phyloP scores from a whole-genome alignment of 2,797 vertebrate species.

The Nothura maculosa region DNA sequence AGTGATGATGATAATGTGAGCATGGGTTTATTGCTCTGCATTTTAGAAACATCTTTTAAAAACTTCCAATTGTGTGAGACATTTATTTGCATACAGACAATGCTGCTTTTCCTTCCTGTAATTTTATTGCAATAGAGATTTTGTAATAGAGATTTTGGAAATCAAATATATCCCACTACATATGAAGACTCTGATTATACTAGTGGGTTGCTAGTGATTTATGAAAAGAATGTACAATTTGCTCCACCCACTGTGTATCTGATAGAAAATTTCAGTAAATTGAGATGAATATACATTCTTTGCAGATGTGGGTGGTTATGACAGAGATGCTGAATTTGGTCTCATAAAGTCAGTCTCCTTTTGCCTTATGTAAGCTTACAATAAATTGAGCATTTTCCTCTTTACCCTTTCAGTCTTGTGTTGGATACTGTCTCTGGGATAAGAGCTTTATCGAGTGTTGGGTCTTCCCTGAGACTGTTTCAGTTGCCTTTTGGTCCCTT shows the following conservation, averaged over 20 bases:
- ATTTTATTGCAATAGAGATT: constrained; percentile 45
- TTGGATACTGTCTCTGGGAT: background rate
- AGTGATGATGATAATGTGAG: background rate
- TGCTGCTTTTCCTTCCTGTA: constrained; percentile 2
- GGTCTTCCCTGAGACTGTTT: background rate
- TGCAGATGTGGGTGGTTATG: background rate
- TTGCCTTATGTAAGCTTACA: background rate
- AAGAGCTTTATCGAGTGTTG: background rate
- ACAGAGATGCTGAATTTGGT: background rate
- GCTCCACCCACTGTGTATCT: background rate
- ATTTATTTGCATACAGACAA: constrained; percentile 29
- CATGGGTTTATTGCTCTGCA: constrained; percentile 31
- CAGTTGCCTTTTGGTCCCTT: background rate
- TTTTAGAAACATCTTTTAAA: constrained; percentile 43
- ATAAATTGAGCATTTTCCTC: background rate
- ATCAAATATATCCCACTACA: background rate
- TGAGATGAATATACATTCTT: constrained; percentile 12
- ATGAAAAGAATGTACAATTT: background rate
- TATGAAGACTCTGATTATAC: background rate
- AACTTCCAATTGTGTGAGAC: constrained; percentile 7
- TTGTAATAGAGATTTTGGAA: constrained; percentile 41
- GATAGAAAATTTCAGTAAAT: background rate
- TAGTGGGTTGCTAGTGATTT: background rate
- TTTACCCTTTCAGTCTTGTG: background rate
- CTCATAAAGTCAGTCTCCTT: background rate